Evolutionary conservation across 2,113 vertebrate genomes (phyloP).

Genomic region (Tympanuchus pallidicinctus): DNA sequence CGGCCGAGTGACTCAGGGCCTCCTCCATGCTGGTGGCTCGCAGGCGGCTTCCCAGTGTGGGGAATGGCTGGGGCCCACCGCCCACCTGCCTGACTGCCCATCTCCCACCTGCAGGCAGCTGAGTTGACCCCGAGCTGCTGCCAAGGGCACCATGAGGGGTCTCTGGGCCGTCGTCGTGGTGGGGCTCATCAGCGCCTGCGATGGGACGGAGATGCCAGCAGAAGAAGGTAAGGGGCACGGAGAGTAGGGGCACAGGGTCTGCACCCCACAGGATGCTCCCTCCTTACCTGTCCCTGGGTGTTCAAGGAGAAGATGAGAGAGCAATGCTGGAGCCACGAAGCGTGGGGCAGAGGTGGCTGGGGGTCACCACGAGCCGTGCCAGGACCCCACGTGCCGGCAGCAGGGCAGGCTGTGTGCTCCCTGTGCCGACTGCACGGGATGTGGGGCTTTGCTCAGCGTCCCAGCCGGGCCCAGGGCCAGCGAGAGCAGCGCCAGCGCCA

Average conservation of each 20-base stretch:
- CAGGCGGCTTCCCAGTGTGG: neutral
- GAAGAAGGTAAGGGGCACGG: neutral
- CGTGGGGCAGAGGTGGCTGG: neutral
- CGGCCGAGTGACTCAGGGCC: neutral
- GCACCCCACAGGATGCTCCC: fast-evolving
- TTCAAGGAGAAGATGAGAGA: neutral
- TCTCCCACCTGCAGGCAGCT: neutral
- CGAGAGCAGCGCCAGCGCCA: neutral
- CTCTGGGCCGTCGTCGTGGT: conserved; percentile 40
- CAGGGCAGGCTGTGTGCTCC: neutral
- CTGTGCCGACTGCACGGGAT: fast-evolving
- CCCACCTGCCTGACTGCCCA: fast-evolving
- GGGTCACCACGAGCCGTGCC: fast-evolving
- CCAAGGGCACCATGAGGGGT: conserved; percentile 55
- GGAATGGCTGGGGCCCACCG: fast-evolving
- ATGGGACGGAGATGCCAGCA: neutral
- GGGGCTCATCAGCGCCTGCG: conserved; percentile 35
- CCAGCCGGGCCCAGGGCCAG: neutral
- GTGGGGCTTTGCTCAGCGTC: neutral
- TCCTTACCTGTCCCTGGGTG: neutral
- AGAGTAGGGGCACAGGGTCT: fast-evolving
- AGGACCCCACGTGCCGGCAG: neutral
- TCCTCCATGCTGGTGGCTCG: fast-evolving
- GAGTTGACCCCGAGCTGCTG: neutral
- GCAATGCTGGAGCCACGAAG: neutral